These are phyloP conservation scores for Acronicta psi DNA, from an alignment of 2,888 invertebrate species.

Conservation along the genomic window DNA sequence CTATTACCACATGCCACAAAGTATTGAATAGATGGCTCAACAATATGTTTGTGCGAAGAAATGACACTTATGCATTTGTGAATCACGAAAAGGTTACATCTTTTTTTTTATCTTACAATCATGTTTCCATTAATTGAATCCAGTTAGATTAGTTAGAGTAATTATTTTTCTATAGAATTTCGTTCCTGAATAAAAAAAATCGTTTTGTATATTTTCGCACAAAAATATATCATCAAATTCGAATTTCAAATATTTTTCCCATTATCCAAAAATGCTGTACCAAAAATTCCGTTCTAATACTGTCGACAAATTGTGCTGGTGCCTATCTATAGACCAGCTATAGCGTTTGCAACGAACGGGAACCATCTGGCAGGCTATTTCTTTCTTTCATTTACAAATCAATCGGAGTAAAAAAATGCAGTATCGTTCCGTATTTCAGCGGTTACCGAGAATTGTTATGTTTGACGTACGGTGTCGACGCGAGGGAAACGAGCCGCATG, in stretches of 20 bases:
- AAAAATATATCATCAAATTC: not conserved
- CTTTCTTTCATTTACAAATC: constrained; percentile 31
- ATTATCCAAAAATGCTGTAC: constrained; percentile 5
- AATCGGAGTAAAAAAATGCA: constrained; percentile 24
- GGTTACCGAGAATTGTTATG: constrained; percentile 26
- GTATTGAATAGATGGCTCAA: not conserved
- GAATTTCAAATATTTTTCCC: constrained; percentile 6
- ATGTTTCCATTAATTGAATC: no score
- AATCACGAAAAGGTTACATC: no score
- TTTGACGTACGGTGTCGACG: constrained; percentile 11
- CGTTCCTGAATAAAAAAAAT: not conserved
- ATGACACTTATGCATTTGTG: constrained; percentile 4
- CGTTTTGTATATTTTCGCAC: not conserved
- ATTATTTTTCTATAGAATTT: constrained; percentile 14
- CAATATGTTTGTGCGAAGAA: not conserved
- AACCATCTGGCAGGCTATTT: constrained; percentile 27
- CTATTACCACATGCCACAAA: not conserved
- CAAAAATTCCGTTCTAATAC: constrained; percentile 25
- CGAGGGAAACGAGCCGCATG: constrained; percentile 2
- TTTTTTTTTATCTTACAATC: constrained; percentile 15
- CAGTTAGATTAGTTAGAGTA: no score
- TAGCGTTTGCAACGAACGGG: constrained; percentile 15
- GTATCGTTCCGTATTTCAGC: constrained; percentile 13
- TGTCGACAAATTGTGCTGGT: not conserved
- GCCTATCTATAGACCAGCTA: not conserved